phyloP scores from a whole-genome alignment of 2,797 vertebrate genomes.

The Synaphobranchus kaupii region DNA sequence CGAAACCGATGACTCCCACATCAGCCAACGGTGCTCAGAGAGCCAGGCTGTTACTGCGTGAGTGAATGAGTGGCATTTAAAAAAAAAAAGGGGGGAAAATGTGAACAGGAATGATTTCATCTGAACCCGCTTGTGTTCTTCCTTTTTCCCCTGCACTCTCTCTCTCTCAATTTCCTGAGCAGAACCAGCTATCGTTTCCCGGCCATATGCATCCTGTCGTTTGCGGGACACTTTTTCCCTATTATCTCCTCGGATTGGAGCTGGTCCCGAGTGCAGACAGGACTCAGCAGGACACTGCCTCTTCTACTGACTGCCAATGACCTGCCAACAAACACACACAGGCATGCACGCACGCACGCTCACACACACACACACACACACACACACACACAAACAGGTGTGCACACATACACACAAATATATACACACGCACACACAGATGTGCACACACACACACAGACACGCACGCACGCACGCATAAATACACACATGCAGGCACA shows the following conservation, averaged over 20 bases:
- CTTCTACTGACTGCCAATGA: not conserved
- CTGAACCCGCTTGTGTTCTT: constrained; percentile 58
- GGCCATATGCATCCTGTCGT: constrained; percentile 80
- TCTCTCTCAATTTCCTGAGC: constrained; percentile 68
- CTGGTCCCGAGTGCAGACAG: not conserved
- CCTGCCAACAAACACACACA: not conserved
- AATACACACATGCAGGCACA: constrained; percentile 6
- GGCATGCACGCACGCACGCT: not conserved
- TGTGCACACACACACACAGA: not conserved
- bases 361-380: not conserved
- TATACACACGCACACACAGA: constrained; percentile 24
- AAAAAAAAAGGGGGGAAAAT: constrained; percentile 6
- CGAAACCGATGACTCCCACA: not conserved
- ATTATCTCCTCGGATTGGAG: constrained; percentile 23
- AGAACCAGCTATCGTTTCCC: constrained; percentile 62
- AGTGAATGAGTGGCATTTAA: not conserved
- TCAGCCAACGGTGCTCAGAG: not conserved
- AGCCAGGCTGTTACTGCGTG: not conserved
- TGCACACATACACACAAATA: not conserved
- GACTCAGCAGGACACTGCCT: not conserved
- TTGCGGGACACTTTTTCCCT: constrained; percentile 57
- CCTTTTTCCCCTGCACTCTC: constrained; percentile 61
- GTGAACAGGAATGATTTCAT: constrained; percentile 47
- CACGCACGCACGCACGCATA: not conserved
- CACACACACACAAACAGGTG: not conserved